These are phyloP conservation scores for Hippocampus guttulatus DNA, from an alignment of 2,113 vertebrate species.

Conservation along the genomic window DNA sequence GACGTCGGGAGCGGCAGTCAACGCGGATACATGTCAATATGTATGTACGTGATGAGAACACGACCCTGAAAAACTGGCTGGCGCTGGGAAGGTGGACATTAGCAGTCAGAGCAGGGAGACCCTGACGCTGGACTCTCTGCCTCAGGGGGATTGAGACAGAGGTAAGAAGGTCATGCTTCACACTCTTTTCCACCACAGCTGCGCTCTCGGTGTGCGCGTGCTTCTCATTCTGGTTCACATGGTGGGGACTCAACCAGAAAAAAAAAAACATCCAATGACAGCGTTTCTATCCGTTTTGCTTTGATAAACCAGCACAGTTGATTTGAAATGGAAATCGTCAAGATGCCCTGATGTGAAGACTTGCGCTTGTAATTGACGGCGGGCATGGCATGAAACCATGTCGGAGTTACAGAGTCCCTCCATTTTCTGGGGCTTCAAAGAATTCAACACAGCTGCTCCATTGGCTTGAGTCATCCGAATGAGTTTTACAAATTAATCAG, in stretches of 20 bases:
- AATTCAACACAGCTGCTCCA: neutral
- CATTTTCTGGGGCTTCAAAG: neutral
- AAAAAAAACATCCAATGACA: neutral
- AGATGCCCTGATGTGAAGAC: neutral
- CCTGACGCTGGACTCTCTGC: constrained; percentile 43
- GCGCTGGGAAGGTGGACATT: constrained; percentile 49
- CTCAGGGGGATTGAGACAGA: constrained; percentile 33
- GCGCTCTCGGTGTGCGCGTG: neutral
- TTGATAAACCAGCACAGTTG: too few species aligned
- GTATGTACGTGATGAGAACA: constrained; percentile 32
- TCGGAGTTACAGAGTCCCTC: neutral
- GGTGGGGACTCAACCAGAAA: neutral
- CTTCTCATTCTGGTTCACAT: neutral
- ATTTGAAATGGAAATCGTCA: neutral
- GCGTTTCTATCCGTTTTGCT: neutral
- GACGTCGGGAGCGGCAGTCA: neutral
- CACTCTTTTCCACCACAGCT: constrained; percentile 10
- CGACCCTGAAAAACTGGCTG: constrained; percentile 58
- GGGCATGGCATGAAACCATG: too few species aligned
- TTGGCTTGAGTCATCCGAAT: neutral
- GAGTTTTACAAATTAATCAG: constrained; percentile 14
- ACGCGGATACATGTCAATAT: constrained; percentile 5
- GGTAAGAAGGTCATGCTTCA: constrained; percentile 46
- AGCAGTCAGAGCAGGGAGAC: constrained; percentile 56
- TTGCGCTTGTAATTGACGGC: too few species aligned